Evolutionary conservation across 2,888 invertebrate genomes (phyloP).

Genomic region (Trisateles emortualis): DNA sequence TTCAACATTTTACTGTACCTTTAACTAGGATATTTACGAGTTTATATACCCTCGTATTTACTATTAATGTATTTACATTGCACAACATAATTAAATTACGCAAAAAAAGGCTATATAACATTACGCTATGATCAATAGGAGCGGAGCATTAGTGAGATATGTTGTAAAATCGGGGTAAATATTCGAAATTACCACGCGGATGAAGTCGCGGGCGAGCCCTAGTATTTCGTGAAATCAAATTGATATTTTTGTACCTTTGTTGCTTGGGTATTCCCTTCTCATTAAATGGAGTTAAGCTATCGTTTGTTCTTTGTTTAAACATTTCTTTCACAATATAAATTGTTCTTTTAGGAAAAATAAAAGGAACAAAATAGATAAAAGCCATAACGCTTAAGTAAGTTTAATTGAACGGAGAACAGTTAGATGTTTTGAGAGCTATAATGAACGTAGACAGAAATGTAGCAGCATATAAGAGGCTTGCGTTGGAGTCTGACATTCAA

Average conservation of each 20-base stretch:
- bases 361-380: constrained; percentile 34
- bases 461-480: constrained; percentile 60
- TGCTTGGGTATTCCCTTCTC: constrained; percentile 15
- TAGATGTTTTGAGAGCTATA: constrained; percentile 53
- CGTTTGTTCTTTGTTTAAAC: constrained; percentile 28
- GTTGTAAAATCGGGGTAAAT: too few species aligned
- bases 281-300: constrained; percentile 32
- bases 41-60: background rate
- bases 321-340: constrained; percentile 29
- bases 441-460: constrained; percentile 51
- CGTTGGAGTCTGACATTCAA: constrained; percentile 34
- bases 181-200: too few species aligned
- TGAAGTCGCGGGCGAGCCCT: too few species aligned
- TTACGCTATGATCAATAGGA: too few species aligned
- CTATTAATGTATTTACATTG: background rate
- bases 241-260: constrained; percentile 19
- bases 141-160: too few species aligned
- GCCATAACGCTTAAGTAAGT: constrained; percentile 51
- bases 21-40: background rate
- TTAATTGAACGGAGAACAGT: constrained; percentile 59
- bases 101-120: background rate
- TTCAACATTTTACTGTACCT: background rate
- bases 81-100: background rate
- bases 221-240: constrained; percentile 18
- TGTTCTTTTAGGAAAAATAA: constrained; percentile 26